phyloP scores from a whole-genome alignment of 2,113 vertebrate species.

The Conger conger region DNA sequence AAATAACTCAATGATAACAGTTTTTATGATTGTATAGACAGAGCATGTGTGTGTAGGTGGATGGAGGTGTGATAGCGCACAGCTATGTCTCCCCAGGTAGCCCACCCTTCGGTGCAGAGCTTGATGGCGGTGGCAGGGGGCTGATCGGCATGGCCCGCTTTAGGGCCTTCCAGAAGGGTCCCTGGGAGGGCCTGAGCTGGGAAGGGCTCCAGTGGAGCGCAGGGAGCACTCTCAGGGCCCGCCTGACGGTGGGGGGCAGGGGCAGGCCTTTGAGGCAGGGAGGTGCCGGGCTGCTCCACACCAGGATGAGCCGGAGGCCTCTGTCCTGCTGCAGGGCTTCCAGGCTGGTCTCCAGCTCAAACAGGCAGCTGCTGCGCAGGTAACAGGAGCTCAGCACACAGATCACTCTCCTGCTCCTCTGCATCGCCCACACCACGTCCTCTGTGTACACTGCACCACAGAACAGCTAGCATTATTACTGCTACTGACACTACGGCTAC shows the following conservation, averaged over 20 bases:
- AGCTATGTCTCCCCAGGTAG: neutral
- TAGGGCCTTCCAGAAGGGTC: constrained; percentile 78
- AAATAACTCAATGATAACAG: no score
- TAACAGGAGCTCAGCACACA: constrained; percentile 80
- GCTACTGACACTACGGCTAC: no score
- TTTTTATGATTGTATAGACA: no score
- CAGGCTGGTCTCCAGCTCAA: constrained; percentile 83
- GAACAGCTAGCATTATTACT: neutral
- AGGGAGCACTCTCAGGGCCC: constrained; percentile 79
- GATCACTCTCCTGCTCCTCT: constrained; percentile 77
- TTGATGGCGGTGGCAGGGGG: neutral
- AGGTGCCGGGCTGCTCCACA: constrained; percentile 49
- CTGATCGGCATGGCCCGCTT: constrained; percentile 71
- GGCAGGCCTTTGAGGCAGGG: constrained; percentile 64
- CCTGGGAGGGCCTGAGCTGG: constrained; percentile 45
- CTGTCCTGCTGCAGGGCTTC: constrained; percentile 70
- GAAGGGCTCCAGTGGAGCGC: constrained; percentile 67
- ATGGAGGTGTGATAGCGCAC: neutral
- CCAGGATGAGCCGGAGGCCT: constrained; percentile 68
- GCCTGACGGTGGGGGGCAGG: constrained; percentile 65
- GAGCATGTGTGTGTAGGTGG: neutral
- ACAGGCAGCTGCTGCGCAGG: constrained; percentile 67
- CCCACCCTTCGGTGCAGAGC: no score
- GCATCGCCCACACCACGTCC: constrained; percentile 76
- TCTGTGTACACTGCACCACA: constrained; percentile 76